Base-by-base conservation (phyloP, 2,113 vertebrate species). In the Rhabdomys dilectus region DNA sequence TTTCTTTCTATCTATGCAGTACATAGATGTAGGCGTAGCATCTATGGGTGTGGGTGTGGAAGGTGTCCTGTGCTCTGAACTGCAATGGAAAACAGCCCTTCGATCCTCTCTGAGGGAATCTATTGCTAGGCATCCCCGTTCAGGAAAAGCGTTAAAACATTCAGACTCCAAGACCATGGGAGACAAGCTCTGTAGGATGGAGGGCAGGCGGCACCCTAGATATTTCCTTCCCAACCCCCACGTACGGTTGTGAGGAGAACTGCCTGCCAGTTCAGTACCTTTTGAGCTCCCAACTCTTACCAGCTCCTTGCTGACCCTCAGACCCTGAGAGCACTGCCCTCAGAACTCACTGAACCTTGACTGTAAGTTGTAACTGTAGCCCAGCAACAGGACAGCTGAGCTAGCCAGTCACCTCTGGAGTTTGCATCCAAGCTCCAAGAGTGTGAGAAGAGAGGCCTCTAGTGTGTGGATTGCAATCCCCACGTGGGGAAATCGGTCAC, bases 41-140 rank as follows among this genome's bases (percentile, higher is more conserved):
- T 19, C 22, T 68, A 6, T 36, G 56, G 42, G 22, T 77, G 77
- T 1, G 10, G 6, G 2, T 3, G 5, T 17, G 3, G 0, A 66
- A 12, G 39, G 13, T 3, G 39, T 31, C 21, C 34, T 17, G 1
- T 5, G 62, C 89, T 85, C 62, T n/a, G 68, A 78, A 56, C 13
- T 3, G n/a, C 17, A 13, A 1, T 31, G 64, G 77, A 36, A 39
- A 51, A 2, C 31, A 22, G 56, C 48, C 3, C 1, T 5, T 31
- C 3, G 56, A 12, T 9, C n/a, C 70, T 26, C 15, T 12, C 3
- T 1, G 13, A 87, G 39, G 3, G 6, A 29, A 0, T 21, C 10
- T 8, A 13, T 22, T 84, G 2, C n/a, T 29, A 42, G 56, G 81
- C 21, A 22, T 19, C 51, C 39, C 24, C 15, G 3, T 58, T 82